Evolutionary conservation across 2,113 vertebrate genomes (phyloP).

Genomic region (Pedetes capensis): DNA sequence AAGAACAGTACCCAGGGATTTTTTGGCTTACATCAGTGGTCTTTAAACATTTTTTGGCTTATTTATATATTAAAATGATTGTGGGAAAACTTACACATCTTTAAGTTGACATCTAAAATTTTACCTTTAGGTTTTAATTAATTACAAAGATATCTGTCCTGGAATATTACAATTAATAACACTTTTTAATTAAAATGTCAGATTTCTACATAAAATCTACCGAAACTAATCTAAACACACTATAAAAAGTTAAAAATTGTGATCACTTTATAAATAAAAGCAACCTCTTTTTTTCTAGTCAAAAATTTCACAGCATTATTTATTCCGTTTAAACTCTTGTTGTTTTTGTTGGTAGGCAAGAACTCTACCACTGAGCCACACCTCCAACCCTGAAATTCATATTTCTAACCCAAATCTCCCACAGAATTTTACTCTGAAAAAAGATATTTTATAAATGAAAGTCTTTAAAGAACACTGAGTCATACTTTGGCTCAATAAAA

Average conservation of each 20-base stretch:
- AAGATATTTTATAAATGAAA: background rate
- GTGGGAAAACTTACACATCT: background rate
- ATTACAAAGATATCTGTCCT: background rate
- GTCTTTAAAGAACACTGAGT: background rate
- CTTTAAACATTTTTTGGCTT: background rate
- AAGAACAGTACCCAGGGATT: background rate
- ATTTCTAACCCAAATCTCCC: background rate
- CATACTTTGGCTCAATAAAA: background rate
- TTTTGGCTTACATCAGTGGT: background rate
- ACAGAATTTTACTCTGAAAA: background rate
- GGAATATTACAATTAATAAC: background rate
- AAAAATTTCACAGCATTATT: conserved; percentile 5
- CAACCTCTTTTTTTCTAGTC: background rate
- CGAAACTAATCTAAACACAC: background rate
- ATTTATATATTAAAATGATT: background rate
- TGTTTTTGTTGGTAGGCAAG: no score
- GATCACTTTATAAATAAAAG: conserved; percentile 22
- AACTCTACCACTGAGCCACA: no score
- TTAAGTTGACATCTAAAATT: background rate
- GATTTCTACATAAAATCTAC: background rate
- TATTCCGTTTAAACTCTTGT: background rate
- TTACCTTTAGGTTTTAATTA: background rate
- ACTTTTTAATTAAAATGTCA: conserved; percentile 48
- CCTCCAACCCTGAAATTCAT: no score
- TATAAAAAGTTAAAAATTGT: background rate